These are phyloP conservation scores for Cotesia typhae DNA, from an alignment of 1,140 invertebrate genomes.

Conservation along the genomic window DNA sequence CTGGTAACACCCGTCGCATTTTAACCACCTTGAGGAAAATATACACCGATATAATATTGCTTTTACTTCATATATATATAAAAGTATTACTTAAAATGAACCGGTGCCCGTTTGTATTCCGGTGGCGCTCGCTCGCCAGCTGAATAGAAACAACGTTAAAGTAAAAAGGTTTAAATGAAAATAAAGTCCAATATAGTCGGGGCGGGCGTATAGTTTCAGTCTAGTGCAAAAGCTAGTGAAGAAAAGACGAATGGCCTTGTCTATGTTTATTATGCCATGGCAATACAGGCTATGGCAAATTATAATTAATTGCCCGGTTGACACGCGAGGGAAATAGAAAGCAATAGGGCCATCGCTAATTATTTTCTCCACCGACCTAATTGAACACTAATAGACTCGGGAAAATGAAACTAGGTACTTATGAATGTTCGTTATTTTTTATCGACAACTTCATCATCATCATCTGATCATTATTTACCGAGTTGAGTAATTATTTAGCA, in stretches of 20 bases:
- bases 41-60: not conserved
- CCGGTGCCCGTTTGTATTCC: too few relatives aligned
- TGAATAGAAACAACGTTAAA: too few relatives aligned
- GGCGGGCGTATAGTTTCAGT: too few relatives aligned
- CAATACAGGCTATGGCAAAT: conserved; percentile 6
- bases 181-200: too few relatives aligned
- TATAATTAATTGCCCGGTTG: conserved; percentile 42
- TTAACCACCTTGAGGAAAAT: not conserved
- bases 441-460: too few relatives aligned
- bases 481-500: too few relatives aligned
- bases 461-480: too few relatives aligned
- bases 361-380: conserved; percentile 33
- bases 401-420: conserved; percentile 41
- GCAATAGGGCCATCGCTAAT: conserved; percentile 36
- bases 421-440: conserved; percentile 14
- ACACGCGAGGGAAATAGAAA: conserved; percentile 49
- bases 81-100: too few relatives aligned
- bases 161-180: too few relatives aligned
- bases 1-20: not conserved
- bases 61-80: too few relatives aligned
- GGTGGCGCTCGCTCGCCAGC: too few relatives aligned
- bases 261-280: not conserved
- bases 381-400: conserved; percentile 34
- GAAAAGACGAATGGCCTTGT: conserved; percentile 8
- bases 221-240: not conserved